Evolutionary conservation across 1,140 invertebrate genomes (phyloP), one percentile per base, ranked within the genome.

Genomic region (Bombus terrestris): DNA sequence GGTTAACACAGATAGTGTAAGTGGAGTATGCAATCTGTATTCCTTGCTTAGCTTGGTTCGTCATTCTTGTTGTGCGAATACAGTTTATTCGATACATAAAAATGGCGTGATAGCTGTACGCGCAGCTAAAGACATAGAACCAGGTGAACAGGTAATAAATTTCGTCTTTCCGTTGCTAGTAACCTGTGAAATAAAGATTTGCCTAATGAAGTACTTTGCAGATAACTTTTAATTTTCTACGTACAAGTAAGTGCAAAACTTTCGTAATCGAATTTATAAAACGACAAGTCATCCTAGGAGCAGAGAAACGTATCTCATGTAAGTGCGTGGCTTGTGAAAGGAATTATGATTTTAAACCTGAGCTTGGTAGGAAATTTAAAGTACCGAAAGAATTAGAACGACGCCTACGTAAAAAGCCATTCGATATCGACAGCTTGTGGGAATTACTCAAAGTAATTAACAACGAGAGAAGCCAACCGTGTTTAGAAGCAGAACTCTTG

Each of bases 1-100:
- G 57, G 0, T 0, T 47, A 0, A 6, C 15, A 1, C 0, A 5
- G 0, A 0, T 6, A 0, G 0, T 6, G 0, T 0, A 6, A 18
- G 0, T 12, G 3, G 0, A n/a, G 10, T 62, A 32, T 13, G 2
- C 12, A 32, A 0, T 64, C 2, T 64, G 12, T 64, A n/a, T 13
- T 5, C 4, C 3, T 5, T 15, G 62, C 12, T 32, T 64, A 64
- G 28, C 12, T 13, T 64, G 3, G 0, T 13, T 13, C 28, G 0
- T 13, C n/a, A 64, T 0, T 32, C 62, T 5, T 64, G n/a, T 64
- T 32, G 3, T n/a, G n/a, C 28, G 62, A 64, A 64, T n/a, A 64
- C 62, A 13, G 3, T n/a, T 12, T 2, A 15, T 64, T 13, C 4
- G 3, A n/a, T 32, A n/a, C 3, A 64, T 13, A 32, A 64, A 4